phyloP scores from a whole-genome alignment of 2,113 vertebrate species.

The Scortum barcoo region DNA sequence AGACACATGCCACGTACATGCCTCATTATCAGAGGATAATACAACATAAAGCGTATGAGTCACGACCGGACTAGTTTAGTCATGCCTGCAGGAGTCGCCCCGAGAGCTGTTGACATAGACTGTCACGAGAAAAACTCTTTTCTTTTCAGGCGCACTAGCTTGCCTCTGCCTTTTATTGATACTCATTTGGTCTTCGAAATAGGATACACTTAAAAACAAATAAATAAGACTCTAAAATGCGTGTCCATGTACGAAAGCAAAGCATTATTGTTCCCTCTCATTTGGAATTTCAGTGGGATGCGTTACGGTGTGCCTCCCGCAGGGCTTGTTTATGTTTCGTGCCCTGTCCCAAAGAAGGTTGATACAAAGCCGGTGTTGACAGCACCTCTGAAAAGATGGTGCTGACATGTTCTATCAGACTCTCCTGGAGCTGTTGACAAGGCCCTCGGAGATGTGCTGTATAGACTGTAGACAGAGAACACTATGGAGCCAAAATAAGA shows the following conservation, averaged over 20 bases:
- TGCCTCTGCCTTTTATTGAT: constrained; percentile 25
- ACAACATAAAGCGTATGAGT: constrained; percentile 59
- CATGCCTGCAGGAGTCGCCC: constrained; percentile 58
- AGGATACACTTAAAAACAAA: constrained; percentile 12
- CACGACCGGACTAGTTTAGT: constrained; percentile 68
- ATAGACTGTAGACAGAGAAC: constrained; percentile 46
- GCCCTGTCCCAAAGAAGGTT: constrained; percentile 65
- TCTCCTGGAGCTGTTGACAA: constrained; percentile 77
- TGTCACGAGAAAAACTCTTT: constrained; percentile 18
- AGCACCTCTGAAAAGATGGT: constrained; percentile 74
- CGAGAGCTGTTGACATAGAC: constrained; percentile 42
- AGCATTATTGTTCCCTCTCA: constrained; percentile 42
- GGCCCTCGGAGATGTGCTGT: constrained; percentile 63
- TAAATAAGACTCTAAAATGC: constrained; percentile 21
- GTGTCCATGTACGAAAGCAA: constrained; percentile 24
- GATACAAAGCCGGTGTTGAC: constrained; percentile 77
- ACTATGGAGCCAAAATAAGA: constrained; percentile 46
- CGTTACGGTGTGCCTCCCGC: constrained; percentile 42
- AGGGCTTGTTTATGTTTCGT: constrained; percentile 76
- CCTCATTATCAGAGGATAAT: constrained; percentile 72
- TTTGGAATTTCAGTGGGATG: constrained; percentile 51
- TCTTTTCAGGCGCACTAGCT: constrained; percentile 26
- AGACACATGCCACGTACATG: constrained; percentile 62
- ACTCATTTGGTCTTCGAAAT: constrained; percentile 43
- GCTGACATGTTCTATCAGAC: constrained; percentile 79